These are phyloP conservation scores for Chrysomallon squamiferum DNA, from an alignment of 1,140 invertebrate genomes.

Conservation along the genomic window DNA sequence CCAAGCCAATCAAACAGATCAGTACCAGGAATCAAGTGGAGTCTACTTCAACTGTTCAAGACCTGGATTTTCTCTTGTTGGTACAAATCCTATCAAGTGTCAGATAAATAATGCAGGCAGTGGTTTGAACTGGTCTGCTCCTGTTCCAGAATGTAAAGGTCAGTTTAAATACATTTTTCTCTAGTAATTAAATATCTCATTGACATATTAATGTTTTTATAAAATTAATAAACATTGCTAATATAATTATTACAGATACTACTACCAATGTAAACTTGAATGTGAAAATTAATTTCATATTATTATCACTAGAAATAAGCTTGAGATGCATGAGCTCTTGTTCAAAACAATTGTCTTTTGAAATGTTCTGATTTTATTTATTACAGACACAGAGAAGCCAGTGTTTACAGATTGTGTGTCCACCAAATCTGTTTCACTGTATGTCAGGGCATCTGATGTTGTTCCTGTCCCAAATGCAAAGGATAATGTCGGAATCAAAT, in stretches of 20 bases:
- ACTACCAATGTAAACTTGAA: no score
- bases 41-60: slow-evolving; percentile 88
- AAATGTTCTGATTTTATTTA: background rate
- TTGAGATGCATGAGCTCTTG: no score
- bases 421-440: slow-evolving; percentile 2
- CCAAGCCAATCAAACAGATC: slow-evolving; percentile 77
- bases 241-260: no score
- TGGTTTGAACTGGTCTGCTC: slow-evolving; percentile 3
- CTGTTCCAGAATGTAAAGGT: slow-evolving; percentile 17
- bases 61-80: slow-evolving; percentile 92
- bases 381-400: slow-evolving; percentile 25
- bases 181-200: no score
- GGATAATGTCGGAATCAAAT: slow-evolving; percentile 22
- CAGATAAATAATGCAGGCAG: background rate
- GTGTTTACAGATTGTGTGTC: slow-evolving; percentile 14
- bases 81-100: slow-evolving; percentile 87
- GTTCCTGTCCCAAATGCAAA: slow-evolving; percentile 9
- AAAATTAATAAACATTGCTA: no score
- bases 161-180: no score
- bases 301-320: no score
- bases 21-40: slow-evolving; percentile 91
- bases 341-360: no score
- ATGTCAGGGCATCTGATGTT: slow-evolving; percentile 8
- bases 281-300: no score
- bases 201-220: no score